A percentile compares a stretch with the other conserved stretches of the same genome.
phyloP scores from a whole-genome alignment of 2,113 vertebrate species.

The Leptobrachium ailaonicum region DNA sequence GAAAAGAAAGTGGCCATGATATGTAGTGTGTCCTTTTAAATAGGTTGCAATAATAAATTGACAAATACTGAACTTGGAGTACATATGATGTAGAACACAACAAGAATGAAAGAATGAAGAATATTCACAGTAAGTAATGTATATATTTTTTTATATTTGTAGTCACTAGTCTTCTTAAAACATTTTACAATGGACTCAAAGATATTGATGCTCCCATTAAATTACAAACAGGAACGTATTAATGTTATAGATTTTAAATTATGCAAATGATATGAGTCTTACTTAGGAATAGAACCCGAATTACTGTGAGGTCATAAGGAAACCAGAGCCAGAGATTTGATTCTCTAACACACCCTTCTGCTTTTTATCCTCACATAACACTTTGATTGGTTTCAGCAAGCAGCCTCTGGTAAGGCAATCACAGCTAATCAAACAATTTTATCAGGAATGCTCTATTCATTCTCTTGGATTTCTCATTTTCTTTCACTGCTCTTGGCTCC shows the following conservation, averaged over 20 bases:
- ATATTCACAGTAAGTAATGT: not conserved
- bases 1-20: no score
- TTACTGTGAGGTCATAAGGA: conserved; percentile 35
- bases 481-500: conserved; percentile 36
- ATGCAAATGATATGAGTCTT: conserved; percentile 23
- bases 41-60: no score
- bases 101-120: no score
- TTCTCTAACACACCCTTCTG: conserved; percentile 27
- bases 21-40: no score
- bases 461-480: conserved; percentile 28
- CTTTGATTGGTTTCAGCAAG: conserved; percentile 28
- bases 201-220: conserved; percentile 4
- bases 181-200: not conserved
- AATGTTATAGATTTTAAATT: conserved; percentile 9
- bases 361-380: conserved; percentile 42
- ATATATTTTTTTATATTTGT: not conserved
- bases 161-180: not conserved
- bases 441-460: conserved; percentile 18
- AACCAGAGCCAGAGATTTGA: conserved; percentile 19
- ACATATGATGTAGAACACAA: no score
- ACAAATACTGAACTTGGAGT: no score
- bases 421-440: conserved; percentile 46
- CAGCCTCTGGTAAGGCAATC: conserved; percentile 42
- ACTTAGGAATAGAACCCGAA: conserved; percentile 32
- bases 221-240: conserved; percentile 17